Conservation (phyloP, 2,888 invertebrate species). For the Amphipoea oculea region DNA sequence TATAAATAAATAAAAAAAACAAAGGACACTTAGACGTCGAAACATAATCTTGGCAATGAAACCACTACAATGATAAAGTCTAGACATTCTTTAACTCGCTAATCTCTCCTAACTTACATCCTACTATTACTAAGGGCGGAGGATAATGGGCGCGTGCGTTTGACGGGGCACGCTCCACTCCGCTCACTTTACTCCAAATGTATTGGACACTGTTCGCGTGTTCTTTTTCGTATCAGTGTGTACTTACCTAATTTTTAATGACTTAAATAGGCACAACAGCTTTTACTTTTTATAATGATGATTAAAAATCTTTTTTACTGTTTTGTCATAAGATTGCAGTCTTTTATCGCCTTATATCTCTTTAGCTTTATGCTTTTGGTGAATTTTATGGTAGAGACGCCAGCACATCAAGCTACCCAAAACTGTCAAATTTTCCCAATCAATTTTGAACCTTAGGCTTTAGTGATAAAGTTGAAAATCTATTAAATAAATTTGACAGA, state of each 20-base stretch:
- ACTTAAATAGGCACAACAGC: not conserved
- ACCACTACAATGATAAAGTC: not conserved
- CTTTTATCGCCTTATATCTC: not conserved
- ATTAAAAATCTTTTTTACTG: not conserved
- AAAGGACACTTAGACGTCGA: too few species aligned
- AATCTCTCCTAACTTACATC: constrained; percentile 64
- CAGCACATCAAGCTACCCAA: too few species aligned
- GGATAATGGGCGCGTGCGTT: constrained; percentile 84
- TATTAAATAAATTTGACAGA: too few species aligned
- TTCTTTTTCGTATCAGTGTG: constrained; percentile 73
- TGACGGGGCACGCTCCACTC: constrained; percentile 83
- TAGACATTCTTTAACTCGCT: constrained; percentile 20
- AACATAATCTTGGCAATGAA: not conserved
- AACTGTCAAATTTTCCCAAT: too few species aligned
- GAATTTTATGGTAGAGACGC: not conserved
- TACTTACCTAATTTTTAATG: constrained; percentile 50
- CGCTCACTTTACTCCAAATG: constrained; percentile 81
- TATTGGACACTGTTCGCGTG: constrained; percentile 80
- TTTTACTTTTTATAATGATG: not conserved
- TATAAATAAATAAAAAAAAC: too few species aligned
- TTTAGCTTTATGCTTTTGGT: not conserved
- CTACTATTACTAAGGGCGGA: constrained; percentile 63
- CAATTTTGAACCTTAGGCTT: too few species aligned
- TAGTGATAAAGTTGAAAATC: too few species aligned
- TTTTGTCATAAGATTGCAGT: not conserved